Percentiles rank a stretch among this genome's conserved stretches.
Conservation (phyloP, 2,797 vertebrate species). For the Tenualosa thibaudeaui region DNA sequence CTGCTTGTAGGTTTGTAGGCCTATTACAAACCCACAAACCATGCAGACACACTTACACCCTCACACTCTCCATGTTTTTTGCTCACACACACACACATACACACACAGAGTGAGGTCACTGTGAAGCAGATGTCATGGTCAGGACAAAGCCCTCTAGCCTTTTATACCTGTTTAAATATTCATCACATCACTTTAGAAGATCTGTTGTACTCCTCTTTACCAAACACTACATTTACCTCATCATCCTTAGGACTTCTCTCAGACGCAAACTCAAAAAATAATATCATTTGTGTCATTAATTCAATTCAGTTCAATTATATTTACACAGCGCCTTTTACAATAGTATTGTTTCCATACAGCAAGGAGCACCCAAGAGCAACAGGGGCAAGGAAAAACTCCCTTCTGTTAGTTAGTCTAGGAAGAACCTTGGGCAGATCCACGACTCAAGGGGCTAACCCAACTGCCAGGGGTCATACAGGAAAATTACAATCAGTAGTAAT, state of each 20-base stretch:
- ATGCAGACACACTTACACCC: neutral
- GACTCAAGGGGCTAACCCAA: no score
- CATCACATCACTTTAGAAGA: neutral
- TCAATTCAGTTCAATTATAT: no score
- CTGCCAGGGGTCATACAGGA: no score
- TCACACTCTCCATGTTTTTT: neutral
- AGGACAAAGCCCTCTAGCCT: neutral
- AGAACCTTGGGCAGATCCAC: no score
- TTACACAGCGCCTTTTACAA: no score
- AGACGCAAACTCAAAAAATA: neutral
- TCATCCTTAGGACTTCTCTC: neutral
- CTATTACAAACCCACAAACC: neutral
- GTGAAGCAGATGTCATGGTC: neutral
- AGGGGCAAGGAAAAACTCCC: no score
- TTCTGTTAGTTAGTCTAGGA: no score
- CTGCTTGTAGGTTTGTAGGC: neutral
- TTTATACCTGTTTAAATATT: conserved; percentile 21
- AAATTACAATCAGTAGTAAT: no score
- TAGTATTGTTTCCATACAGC: no score
- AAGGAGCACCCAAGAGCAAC: no score
- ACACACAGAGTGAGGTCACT: neutral
- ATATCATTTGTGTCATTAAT: neutral
- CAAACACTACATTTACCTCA: neutral
- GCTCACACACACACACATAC: neutral
- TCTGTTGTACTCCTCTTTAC: neutral